phyloP scores from a whole-genome alignment of 1,140 invertebrate species.

The Drosophila auraria region DNA sequence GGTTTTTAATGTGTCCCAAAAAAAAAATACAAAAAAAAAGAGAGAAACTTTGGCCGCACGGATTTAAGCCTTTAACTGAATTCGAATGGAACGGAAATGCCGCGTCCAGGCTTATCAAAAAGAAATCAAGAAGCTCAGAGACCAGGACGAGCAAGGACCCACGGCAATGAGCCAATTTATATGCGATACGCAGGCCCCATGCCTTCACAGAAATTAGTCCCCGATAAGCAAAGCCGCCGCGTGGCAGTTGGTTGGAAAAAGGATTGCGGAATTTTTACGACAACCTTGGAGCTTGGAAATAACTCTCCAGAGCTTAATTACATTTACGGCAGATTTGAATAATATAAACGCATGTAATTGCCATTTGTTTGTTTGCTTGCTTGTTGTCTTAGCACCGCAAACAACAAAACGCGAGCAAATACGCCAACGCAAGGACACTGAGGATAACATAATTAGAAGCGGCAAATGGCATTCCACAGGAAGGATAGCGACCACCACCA shows the following conservation, averaged over 20 bases:
- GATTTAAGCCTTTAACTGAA: constrained; percentile 49
- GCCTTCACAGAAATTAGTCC: constrained; percentile 55
- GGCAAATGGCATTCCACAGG: constrained; percentile 47
- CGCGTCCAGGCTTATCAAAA: constrained; percentile 52
- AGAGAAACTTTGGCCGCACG: not conserved
- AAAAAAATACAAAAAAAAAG: constrained; percentile 11
- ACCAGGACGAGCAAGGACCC: constrained; percentile 26
- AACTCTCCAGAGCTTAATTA: constrained; percentile 82
- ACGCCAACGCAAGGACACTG: constrained; percentile 13
- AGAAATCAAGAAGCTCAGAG: constrained; percentile 42
- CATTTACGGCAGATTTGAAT: constrained; percentile 78
- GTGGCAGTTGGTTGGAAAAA: constrained; percentile 30
- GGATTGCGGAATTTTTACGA: constrained; percentile 64
- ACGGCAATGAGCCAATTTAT: constrained; percentile 78
- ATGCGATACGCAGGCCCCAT: constrained; percentile 62
- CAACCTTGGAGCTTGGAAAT: constrained; percentile 53
- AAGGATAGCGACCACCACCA: constrained; percentile 24
- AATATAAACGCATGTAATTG: constrained; percentile 75
- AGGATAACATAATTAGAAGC: constrained; percentile 68
- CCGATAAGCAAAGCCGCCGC: constrained; percentile 14
- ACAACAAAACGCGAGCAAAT: constrained; percentile 44
- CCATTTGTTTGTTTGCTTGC: constrained; percentile 14
- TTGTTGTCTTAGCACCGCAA: constrained; percentile 14
- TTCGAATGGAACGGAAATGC: constrained; percentile 24
- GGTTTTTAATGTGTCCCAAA: constrained; percentile 73